Percentiles rank a stretch among this genome's conserved stretches.
These are phyloP conservation scores for Cyprinella venusta DNA, from an alignment of 2,797 vertebrate species.

Conservation along the genomic window DNA sequence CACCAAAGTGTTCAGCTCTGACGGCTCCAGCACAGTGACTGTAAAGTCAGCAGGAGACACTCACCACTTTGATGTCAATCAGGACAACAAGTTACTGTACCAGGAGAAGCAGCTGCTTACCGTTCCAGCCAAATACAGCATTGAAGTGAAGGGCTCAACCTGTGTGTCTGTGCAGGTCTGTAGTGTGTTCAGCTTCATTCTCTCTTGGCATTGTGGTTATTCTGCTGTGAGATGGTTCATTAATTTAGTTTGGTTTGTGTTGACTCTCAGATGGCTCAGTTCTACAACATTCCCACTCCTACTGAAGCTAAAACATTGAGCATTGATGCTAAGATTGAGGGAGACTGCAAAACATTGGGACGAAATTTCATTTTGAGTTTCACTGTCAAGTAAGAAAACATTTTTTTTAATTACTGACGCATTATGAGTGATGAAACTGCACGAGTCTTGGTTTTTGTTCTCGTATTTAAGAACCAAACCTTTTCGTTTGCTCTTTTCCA, in stretches of 20 bases:
- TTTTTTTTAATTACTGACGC: background rate
- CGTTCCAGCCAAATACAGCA: slow-evolving; percentile 23
- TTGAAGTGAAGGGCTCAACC: slow-evolving; percentile 30
- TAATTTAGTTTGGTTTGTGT: background rate
- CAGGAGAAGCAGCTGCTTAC: slow-evolving; percentile 18
- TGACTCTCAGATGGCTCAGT: background rate
- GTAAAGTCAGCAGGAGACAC: slow-evolving; percentile 65
- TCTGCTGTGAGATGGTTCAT: background rate
- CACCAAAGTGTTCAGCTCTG: slow-evolving; percentile 63
- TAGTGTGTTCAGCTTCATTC: background rate
- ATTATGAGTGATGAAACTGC: too few species aligned
- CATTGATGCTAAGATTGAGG: slow-evolving; percentile 3
- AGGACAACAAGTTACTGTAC: slow-evolving; percentile 31
- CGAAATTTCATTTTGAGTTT: background rate
- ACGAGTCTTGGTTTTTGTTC: background rate
- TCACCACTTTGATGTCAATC: slow-evolving; percentile 52
- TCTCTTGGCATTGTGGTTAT: background rate
- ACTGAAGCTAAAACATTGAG: slow-evolving; percentile 13
- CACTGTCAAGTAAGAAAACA: slow-evolving; percentile 10
- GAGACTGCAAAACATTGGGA: background rate
- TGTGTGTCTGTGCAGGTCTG: slow-evolving; percentile 37
- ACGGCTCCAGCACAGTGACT: slow-evolving; percentile 61
- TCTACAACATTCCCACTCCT: slow-evolving; percentile 28
- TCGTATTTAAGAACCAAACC: background rate
- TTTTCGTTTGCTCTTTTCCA: background rate